Conservation (phyloP, 2,113 vertebrate genomes). For the Semicossyphus pulcher region DNA sequence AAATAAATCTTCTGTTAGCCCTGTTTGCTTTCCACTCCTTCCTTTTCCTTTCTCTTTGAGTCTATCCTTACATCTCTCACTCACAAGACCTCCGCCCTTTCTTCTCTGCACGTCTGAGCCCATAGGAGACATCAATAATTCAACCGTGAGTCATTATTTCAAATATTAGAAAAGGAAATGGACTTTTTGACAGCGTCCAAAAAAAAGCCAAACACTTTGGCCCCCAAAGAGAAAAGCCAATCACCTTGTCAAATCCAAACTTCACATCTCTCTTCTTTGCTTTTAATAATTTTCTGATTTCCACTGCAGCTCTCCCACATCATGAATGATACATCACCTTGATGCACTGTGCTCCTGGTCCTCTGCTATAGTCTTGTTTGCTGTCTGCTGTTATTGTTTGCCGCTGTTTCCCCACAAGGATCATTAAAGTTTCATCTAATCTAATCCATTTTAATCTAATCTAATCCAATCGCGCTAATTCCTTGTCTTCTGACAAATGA, state of each 20-base stretch:
- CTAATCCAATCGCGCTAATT: conserved; percentile 17
- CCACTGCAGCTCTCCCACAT: not conserved
- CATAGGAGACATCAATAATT: conserved; percentile 69
- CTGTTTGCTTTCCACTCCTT: not conserved
- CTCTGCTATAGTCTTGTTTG: not conserved
- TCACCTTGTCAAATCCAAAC: conserved; percentile 42
- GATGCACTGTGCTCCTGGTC: not conserved
- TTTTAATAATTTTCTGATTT: conserved; percentile 8
- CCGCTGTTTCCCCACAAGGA: not conserved
- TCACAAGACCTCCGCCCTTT: conserved; percentile 17
- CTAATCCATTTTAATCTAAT: conserved; percentile 18
- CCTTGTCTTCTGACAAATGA: conserved; percentile 2
- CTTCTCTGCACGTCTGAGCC: not conserved
- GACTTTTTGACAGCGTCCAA: conserved; percentile 50
- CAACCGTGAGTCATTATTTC: conserved; percentile 64
- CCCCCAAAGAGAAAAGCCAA: conserved; percentile 23
- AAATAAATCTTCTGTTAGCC: not conserved
- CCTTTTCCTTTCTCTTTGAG: not conserved
- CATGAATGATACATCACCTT: conserved; percentile 1
- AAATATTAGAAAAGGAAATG: conserved; percentile 75
- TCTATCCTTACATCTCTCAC: conserved; percentile 2
- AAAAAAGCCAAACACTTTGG: conserved; percentile 19
- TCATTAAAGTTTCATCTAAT: conserved; percentile 24
- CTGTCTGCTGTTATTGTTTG: conserved; percentile 15
- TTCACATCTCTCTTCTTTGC: conserved; percentile 22